phyloP scores from a whole-genome alignment of 2,113 vertebrate genomes.

The Melanotaenia duboulayi region DNA sequence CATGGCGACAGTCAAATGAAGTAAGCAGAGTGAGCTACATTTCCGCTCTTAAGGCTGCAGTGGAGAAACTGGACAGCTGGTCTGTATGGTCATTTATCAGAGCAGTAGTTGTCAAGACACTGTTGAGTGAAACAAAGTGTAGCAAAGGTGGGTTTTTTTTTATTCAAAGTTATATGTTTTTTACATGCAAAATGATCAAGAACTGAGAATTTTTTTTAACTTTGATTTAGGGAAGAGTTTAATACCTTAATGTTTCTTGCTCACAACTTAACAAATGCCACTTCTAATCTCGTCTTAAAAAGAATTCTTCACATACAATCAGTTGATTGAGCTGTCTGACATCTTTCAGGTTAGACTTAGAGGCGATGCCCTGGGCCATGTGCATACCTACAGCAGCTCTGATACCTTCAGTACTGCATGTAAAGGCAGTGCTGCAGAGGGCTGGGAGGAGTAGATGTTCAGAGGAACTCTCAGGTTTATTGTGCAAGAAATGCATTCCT shows the following conservation, averaged over 20 bases:
- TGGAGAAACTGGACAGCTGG: slow-evolving; percentile 55
- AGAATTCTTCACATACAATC: not conserved
- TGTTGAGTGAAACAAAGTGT: slow-evolving; percentile 24
- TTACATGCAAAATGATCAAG: not conserved
- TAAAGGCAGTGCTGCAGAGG: not conserved
- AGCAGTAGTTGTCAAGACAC: slow-evolving; percentile 33
- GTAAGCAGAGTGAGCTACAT: slow-evolving; percentile 55
- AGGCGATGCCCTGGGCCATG: slow-evolving; percentile 1
- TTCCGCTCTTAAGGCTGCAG: slow-evolving; percentile 48
- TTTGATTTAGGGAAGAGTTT: not conserved
- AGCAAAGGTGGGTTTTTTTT: too few relatives aligned
- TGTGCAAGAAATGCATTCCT: slow-evolving; percentile 36
- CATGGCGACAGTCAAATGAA: slow-evolving; percentile 74
- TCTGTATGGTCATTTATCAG: slow-evolving; percentile 42
- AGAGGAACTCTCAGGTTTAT: slow-evolving; percentile 5
- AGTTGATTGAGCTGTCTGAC: not conserved
- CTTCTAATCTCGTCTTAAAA: slow-evolving; percentile 3
- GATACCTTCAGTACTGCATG: not conserved
- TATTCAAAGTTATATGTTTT: not conserved
- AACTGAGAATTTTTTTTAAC: not conserved
- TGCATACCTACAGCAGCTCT: slow-evolving; percentile 14
- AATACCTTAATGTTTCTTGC: not conserved
- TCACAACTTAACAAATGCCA: not conserved
- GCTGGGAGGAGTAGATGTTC: slow-evolving; percentile 2
- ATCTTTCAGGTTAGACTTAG: not conserved